Percentiles rank a stretch among this genome's conserved stretches.
Conservation (phyloP, 2,113 vertebrate genomes). For the Mobula birostris region DNA sequence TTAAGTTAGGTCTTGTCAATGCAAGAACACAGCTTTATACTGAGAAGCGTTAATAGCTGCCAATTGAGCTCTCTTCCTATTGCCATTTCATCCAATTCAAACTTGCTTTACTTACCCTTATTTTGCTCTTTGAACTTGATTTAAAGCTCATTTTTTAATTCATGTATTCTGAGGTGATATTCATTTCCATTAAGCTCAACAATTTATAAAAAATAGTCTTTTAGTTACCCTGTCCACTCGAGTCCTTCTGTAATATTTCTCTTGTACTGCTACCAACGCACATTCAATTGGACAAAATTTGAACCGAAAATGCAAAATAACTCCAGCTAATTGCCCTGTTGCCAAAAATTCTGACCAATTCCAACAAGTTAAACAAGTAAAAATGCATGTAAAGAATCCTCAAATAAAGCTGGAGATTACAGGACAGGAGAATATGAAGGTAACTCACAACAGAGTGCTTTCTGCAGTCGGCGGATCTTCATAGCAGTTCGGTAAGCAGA, state of each 20-base stretch:
- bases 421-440: neutral
- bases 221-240: neutral
- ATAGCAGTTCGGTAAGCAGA: conserved; percentile 96
- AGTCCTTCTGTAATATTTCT: neutral
- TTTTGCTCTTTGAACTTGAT: neutral
- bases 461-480: conserved; percentile 94
- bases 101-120: neutral
- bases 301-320: neutral
- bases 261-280: neutral
- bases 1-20: neutral
- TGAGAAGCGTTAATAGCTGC: neutral
- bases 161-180: neutral
- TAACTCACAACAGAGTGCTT: conserved; percentile 88
- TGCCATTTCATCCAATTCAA: neutral
- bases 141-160: neutral
- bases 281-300: neutral
- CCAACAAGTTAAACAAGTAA: neutral
- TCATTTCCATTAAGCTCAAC: neutral
- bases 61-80: neutral
- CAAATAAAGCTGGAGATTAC: neutral
- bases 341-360: neutral
- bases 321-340: neutral
- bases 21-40: neutral
- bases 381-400: neutral
- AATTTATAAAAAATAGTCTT: neutral